Conservation (phyloP, 2,888 invertebrate genomes). For the Macrophya alboannulata region DNA sequence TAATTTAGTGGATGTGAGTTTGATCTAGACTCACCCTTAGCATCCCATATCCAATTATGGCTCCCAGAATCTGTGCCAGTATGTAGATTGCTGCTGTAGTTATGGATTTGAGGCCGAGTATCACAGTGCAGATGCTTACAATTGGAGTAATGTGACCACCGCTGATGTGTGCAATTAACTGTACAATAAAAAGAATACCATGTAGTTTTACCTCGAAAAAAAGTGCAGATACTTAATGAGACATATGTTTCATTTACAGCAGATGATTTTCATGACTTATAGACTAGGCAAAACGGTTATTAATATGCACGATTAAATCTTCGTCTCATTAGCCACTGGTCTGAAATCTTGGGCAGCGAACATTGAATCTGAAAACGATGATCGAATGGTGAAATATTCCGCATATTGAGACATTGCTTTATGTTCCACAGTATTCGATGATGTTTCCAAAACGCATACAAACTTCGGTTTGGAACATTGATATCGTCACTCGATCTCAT, state of each 20-base stretch:
- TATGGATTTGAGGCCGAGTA: conserved; percentile 76
- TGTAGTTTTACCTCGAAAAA: neutral
- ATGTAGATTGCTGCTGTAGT: conserved; percentile 74
- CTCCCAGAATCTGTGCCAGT: conserved; percentile 75
- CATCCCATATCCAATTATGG: conserved; percentile 75
- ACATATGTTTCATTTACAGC: neutral
- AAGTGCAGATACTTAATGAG: neutral
- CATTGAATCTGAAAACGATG: neutral
- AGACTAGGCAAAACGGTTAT: neutral
- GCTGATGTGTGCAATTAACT: conserved; percentile 77
- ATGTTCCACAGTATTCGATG: neutral
- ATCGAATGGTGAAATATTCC: neutral
- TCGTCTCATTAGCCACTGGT: neutral
- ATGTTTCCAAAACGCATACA: neutral
- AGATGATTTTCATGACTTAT: neutral
- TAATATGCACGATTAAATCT: neutral
- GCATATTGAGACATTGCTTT: neutral
- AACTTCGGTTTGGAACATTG: neutral
- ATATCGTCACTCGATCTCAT: neutral
- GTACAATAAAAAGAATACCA: neutral
- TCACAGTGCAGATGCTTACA: conserved; percentile 76
- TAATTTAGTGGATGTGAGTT: neutral
- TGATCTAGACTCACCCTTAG: conserved; percentile 72
- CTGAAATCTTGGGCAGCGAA: neutral
- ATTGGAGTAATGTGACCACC: conserved; percentile 79